phyloP scores from a whole-genome alignment of 2,888 invertebrate genomes.

The Bibio marci region DNA sequence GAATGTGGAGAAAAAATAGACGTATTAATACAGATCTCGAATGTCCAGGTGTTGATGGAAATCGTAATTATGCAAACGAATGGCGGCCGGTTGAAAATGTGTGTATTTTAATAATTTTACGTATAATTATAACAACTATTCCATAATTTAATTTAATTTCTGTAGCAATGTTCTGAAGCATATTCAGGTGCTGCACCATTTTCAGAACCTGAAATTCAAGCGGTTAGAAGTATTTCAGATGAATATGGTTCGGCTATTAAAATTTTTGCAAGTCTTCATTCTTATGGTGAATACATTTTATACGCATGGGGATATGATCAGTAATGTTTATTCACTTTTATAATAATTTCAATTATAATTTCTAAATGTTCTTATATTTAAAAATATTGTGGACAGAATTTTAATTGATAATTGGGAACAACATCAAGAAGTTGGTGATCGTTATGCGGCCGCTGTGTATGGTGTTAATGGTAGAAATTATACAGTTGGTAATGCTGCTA shows the following conservation, averaged over 20 bases:
- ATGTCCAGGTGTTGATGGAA: conserved; percentile 56
- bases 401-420: conserved; percentile 6
- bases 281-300: conserved; percentile 49
- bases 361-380: no score
- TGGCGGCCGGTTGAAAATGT: conserved; percentile 38
- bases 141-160: background rate
- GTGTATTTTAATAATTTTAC: background rate
- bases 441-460: conserved; percentile 25
- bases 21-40: conserved; percentile 25
- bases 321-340: conserved; percentile 31
- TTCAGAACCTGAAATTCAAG: conserved; percentile 46
- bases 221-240: conserved; percentile 39
- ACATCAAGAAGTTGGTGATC: conserved; percentile 1
- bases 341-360: no score
- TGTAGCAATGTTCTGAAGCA: conserved; percentile 33
- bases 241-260: conserved; percentile 33
- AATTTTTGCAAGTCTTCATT: conserved; percentile 56
- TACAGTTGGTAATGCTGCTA: conserved; percentile 29
- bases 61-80: conserved; percentile 53
- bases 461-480: conserved; percentile 24
- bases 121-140: conserved; percentile 20
- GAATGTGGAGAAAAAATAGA: conserved; percentile 52
- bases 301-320: conserved; percentile 49
- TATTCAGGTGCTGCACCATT: conserved; percentile 43
- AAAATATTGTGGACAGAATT: no score